phyloP scores from a whole-genome alignment of 1,140 invertebrate species.

The Hermatobates lingyangjiaoensis region DNA sequence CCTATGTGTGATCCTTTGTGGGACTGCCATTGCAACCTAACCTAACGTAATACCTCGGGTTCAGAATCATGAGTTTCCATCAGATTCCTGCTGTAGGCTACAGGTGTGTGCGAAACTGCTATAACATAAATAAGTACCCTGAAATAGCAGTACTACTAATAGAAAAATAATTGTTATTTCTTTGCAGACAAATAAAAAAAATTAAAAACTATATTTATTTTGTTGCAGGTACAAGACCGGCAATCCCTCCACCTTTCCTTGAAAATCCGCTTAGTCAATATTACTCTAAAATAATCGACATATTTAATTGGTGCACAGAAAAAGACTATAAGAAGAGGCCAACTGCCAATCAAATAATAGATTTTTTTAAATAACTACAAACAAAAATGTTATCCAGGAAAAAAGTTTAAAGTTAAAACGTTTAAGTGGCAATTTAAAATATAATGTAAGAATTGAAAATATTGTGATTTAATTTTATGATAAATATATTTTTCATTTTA shows the following conservation, averaged over 20 bases:
- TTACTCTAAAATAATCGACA: conserved; percentile 41
- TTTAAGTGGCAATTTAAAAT: too few relatives aligned
- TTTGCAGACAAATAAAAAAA: neutral
- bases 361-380: too few relatives aligned
- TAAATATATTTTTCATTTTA: too few relatives aligned
- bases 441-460: too few relatives aligned
- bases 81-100: neutral
- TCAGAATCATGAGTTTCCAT: neutral
- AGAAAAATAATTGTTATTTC: neutral
- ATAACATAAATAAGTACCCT: neutral
- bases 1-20: too few relatives aligned
- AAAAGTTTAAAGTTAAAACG: too few relatives aligned
- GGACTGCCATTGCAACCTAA: neutral
- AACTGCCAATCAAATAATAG: conserved; percentile 25
- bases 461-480: too few relatives aligned
- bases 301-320: conserved; percentile 54
- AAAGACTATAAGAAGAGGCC: conserved; percentile 36
- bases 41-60: neutral
- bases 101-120: neutral
- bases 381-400: too few relatives aligned
- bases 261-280: conserved; percentile 28
- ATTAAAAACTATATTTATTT: conserved; percentile 1
- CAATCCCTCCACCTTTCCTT: conserved; percentile 33
- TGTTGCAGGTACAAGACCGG: conserved; percentile 32
- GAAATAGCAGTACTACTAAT: neutral